Base-by-base conservation (phyloP, 2,888 invertebrate species). In the Eilema sororculum region DNA sequence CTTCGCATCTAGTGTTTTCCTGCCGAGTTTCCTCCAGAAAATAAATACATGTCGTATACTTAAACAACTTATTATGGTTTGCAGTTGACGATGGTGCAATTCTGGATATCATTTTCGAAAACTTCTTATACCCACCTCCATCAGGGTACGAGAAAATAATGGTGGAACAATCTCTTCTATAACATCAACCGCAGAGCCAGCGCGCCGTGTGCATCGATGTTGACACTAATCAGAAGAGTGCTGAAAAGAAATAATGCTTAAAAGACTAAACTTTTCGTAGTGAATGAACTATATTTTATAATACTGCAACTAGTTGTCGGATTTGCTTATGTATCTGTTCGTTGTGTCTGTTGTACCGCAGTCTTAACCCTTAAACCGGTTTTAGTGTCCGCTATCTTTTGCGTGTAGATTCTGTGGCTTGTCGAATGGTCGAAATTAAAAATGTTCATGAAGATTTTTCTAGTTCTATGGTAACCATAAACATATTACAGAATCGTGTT, bases 61-160 rank as follows among this genome's bases (percentile, higher is more conserved):
- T n/a, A 9, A n/a, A 52, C 8, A 52, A 52, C 4, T 52, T 52
- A 1, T 52, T 52, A 20, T 20, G 56, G 62, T 28, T 86, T 96
- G 71, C 95, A 98, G 99, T 99, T 86, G 99, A 99, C 87, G 99
- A 99, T 90, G 99, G 99, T 79, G 99, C 99, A 37, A 99, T 99
- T 82, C 91, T 99, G 93, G 99, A 99, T 92, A 97, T 99, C 78
- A 97, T 98, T 85, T 97, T 99, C 90, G 98, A 98, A 82, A 98
- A 98, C 88, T 99, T 99, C 90, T 96, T 97, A 78, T 97, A 98
- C 88, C 96, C 97, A 0, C 97, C 98, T 56, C 98, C 98, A 0
- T 95, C 96, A 66, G 99, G 99, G 57, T 99, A 98, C 89, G 99
- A 99, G 84, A 98, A 98, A 92, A 99, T 99, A 79, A 98, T 99